Base-by-base conservation (phyloP, 1,140 invertebrate species). In the Camponotus floridanus region DNA sequence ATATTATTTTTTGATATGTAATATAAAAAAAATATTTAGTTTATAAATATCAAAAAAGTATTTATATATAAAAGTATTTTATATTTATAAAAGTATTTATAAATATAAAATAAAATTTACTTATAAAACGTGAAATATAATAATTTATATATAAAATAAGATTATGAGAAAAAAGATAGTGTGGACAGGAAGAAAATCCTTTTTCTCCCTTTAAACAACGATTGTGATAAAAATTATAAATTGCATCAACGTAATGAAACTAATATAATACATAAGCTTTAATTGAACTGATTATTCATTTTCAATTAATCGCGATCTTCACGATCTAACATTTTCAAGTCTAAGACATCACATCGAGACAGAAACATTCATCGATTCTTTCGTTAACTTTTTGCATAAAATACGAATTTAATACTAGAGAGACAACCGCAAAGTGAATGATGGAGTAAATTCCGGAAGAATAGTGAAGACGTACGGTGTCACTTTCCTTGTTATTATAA, bases 401-500 rank as follows among this genome's bases (percentile, higher is more conserved):
- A 61, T 57, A 73, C 26, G 15, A 68, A n/a, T 4, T 39, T 21
- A 65, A 78, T 62, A 33, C 15, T 33, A 26, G 26, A 26, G 26
- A 26, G 26, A 26, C 26, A 31, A 36, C 26, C 42, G 39, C 13
- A 21, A 21, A n/a, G 31, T 42, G 15, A 7, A 36, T 26, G 55
- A 31, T 70, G 15, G 39, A 76, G 36, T 73, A 76, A 88, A 87
- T 88, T 57, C 26, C n/a, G 26, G 33, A 76, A 68, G 79, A 71
- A 42, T 76, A 83, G 67, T 36, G 64, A 61, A 88, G 71, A 88
- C 81, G 26, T 76, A 68, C 57, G 26, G 39, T 64, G 86, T 88
- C 86, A 88, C 83, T 87, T 79, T 88, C 45, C 68, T 62, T 48
- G 73, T 88, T 57, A 65, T 79, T 79, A 55, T 65, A 74, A 79